Evolutionary conservation across 2,888 invertebrate genomes (phyloP).

Genomic region (Yponomeuta malinellus): DNA sequence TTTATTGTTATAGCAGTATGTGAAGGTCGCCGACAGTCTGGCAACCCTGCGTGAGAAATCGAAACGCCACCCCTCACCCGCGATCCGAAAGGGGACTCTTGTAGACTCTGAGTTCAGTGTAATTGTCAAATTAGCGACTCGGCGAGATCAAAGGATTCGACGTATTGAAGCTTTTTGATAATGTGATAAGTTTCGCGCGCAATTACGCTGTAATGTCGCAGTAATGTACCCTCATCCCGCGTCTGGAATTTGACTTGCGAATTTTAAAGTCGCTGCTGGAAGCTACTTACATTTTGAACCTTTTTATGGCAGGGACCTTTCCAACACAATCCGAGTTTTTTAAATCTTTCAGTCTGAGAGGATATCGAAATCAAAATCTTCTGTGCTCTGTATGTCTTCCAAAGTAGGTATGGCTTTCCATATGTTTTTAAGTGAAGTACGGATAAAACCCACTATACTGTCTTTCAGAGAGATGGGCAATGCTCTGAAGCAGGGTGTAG

Average conservation of each 20-base stretch:
- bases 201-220: slow-evolving; percentile 41
- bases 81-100: slow-evolving; percentile 9
- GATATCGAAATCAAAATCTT: no score
- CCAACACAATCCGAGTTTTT: no score
- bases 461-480: no score
- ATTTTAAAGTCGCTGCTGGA: slow-evolving; percentile 3
- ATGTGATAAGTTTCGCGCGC: slow-evolving; percentile 70
- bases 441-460: no score
- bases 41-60: slow-evolving; percentile 2
- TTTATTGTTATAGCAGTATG: no score
- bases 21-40: not conserved
- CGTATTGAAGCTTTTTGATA: slow-evolving; percentile 71
- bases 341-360: no score
- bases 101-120: slow-evolving; percentile 31
- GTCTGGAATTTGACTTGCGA: slow-evolving; percentile 11
- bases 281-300: not conserved
- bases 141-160: slow-evolving; percentile 66
- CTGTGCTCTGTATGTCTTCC: no score
- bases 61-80: not conserved
- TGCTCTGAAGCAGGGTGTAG: no score
- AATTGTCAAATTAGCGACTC: slow-evolving; percentile 68
- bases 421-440: no score
- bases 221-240: slow-evolving; percentile 14
- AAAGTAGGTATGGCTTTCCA: no score
- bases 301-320: not conserved